Evolutionary conservation across 2,888 invertebrate genomes (phyloP).

Genomic region (Tridacna crocea): DNA sequence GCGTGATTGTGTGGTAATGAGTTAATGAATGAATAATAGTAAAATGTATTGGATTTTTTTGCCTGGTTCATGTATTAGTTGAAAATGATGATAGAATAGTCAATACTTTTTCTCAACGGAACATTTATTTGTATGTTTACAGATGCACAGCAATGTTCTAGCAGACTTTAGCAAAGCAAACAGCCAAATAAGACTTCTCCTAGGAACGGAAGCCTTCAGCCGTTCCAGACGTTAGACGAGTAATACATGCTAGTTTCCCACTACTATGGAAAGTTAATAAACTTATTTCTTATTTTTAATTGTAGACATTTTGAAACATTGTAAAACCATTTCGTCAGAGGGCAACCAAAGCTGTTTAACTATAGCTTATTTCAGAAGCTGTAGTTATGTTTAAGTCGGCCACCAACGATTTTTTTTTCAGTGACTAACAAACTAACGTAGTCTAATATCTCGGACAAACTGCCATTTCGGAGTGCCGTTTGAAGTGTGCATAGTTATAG

Average conservation of each 20-base stretch:
- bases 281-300: neutral
- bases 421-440: too few species aligned
- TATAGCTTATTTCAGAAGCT: too few species aligned
- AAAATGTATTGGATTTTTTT: too few species aligned
- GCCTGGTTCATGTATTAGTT: too few species aligned
- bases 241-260: conserved; percentile 29
- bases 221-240: conserved; percentile 22
- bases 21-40: too few species aligned
- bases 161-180: neutral
- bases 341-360: neutral
- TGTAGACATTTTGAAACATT: neutral
- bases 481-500: too few species aligned
- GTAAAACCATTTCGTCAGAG: neutral
- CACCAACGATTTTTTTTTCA: too few species aligned
- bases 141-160: neutral
- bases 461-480: too few species aligned
- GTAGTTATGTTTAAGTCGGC: too few species aligned
- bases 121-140: neutral
- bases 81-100: too few species aligned
- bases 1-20: too few species aligned
- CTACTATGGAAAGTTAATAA: neutral
- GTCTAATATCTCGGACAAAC: too few species aligned
- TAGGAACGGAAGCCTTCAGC: conserved; percentile 29
- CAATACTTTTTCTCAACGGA: neutral
- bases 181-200: conserved; percentile 11